Percentiles rank a stretch among this genome's conserved stretches.
Conservation (phyloP, 2,888 invertebrate genomes). For the Drosophila birchii region DNA sequence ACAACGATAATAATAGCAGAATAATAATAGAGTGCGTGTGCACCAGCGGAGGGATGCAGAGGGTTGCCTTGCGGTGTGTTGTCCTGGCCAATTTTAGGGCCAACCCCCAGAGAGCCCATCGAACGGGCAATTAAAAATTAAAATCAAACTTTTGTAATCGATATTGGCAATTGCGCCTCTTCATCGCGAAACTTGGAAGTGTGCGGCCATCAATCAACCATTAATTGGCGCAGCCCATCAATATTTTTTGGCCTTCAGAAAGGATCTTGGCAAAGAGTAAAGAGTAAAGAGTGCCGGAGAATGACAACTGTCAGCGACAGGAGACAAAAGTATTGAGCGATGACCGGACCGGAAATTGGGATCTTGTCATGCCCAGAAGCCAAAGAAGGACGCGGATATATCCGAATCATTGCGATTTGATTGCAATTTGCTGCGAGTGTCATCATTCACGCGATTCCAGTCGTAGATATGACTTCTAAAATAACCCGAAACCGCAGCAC, state of each 20-base stretch:
- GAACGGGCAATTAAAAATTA: conserved; percentile 75
- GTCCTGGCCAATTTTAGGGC: conserved; percentile 45
- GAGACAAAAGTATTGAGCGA: conserved; percentile 65
- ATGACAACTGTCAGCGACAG: conserved; percentile 66
- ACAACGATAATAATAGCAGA: conserved; percentile 43
- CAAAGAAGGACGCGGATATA: conserved; percentile 9
- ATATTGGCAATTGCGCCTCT: conserved; percentile 61
- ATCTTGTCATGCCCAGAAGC: conserved; percentile 59
- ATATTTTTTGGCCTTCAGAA: conserved; percentile 44
- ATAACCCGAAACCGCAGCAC: conserved; percentile 38
- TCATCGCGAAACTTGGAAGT: conserved; percentile 21
- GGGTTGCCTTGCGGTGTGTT: conserved; percentile 40
- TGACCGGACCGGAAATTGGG: conserved; percentile 53
- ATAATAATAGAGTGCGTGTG: conserved; percentile 14
- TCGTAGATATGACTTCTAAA: conserved; percentile 7
- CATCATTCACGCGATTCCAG: conserved; percentile 61
- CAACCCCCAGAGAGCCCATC: conserved; percentile 22
- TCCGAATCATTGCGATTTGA: conserved; percentile 44
- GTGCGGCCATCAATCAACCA: conserved; percentile 66
- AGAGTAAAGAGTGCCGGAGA: conserved; percentile 12
- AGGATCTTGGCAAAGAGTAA: conserved; percentile 20
- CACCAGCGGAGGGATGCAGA: background rate
- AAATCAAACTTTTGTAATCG: conserved; percentile 72
- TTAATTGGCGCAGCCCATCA: conserved; percentile 64
- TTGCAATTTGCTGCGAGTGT: conserved; percentile 72